Evolutionary conservation across 2,888 invertebrate species (phyloP).

Genomic region (Acrocyrtus sp.): DNA sequence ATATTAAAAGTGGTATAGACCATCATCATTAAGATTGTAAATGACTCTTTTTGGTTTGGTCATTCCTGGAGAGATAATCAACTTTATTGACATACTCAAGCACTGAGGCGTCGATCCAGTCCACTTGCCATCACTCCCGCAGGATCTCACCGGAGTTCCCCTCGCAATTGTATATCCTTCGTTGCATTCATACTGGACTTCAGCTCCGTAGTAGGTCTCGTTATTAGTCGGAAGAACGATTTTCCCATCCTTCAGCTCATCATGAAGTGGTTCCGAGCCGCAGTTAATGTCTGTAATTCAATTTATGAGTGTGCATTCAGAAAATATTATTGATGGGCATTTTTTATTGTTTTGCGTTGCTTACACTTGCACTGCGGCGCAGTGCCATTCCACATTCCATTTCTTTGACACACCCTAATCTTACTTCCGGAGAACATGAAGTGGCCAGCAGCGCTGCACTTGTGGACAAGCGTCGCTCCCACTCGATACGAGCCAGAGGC

Average conservation of each 20-base stretch:
- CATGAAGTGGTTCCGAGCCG: conserved; percentile 62
- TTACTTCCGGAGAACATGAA: conserved; percentile 52
- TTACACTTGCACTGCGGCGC: conserved; percentile 90
- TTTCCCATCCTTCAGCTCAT: conserved; percentile 43
- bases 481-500: conserved; percentile 51
- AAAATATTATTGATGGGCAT: neutral
- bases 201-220: conserved; percentile 82
- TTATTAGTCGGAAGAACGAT: conserved; percentile 64
- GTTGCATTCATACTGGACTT: conserved; percentile 80
- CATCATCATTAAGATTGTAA: too few species aligned
- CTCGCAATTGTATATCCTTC: conserved; percentile 88
- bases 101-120: conserved; percentile 86
- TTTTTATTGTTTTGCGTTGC: conserved; percentile 63
- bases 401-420: conserved; percentile 54
- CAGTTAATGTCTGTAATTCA: conserved; percentile 63
- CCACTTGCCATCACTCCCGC: conserved; percentile 88
- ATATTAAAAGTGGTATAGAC: too few species aligned
- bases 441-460: conserved; percentile 47
- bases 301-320: conserved; percentile 6
- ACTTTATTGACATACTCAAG: conserved; percentile 78
- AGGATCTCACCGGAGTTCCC: conserved; percentile 70
- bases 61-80: too few species aligned
- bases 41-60: too few species aligned
- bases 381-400: conserved; percentile 85
- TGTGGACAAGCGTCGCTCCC: conserved; percentile 53